Percentiles rank a stretch among this genome's conserved stretches.
Evolutionary conservation across 2,113 vertebrate species (phyloP).

Genomic region (Argyrosomus japonicus): DNA sequence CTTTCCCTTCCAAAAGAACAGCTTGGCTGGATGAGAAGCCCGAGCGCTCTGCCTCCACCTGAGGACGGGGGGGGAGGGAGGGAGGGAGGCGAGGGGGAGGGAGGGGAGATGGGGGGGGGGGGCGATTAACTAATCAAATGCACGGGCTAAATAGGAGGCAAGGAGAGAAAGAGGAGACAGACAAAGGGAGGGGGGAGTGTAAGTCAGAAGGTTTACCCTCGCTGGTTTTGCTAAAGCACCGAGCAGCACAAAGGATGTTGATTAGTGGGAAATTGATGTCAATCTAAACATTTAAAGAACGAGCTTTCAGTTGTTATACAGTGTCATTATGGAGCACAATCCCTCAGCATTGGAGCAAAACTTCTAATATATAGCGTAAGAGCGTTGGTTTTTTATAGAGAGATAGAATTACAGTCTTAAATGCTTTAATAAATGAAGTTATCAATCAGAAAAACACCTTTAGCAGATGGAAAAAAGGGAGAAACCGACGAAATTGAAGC

Average conservation of each 20-base stretch:
- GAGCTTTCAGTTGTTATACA: neutral
- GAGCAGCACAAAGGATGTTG: constrained; percentile 69
- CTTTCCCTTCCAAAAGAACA: constrained; percentile 99
- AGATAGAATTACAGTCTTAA: neutral
- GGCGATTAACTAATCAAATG: constrained; percentile 88
- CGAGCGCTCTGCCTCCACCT: constrained; percentile 95
- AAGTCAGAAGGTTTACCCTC: constrained; percentile 63
- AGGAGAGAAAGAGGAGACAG: constrained; percentile 74
- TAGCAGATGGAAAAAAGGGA: neutral
- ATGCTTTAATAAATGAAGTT: neutral
- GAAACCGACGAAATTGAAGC: too few relatives aligned
- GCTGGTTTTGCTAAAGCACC: constrained; percentile 3
- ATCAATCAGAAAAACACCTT: neutral
- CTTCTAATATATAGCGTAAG: neutral
- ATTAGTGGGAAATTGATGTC: constrained; percentile 61
- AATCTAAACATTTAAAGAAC: constrained; percentile 53
- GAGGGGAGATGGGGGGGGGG: constrained; percentile 73
- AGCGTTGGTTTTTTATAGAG: neutral
- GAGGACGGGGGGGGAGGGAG: constrained; percentile 88
- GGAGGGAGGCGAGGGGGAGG: constrained; percentile 74
- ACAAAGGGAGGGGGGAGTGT: constrained; percentile 73
- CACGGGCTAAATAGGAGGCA: constrained; percentile 83
- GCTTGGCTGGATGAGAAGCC: constrained; percentile 97
- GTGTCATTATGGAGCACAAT: neutral
- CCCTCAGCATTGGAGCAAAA: neutral